phyloP scores from a whole-genome alignment of 2,113 vertebrate genomes.

The Trematocara unimaculatum region DNA sequence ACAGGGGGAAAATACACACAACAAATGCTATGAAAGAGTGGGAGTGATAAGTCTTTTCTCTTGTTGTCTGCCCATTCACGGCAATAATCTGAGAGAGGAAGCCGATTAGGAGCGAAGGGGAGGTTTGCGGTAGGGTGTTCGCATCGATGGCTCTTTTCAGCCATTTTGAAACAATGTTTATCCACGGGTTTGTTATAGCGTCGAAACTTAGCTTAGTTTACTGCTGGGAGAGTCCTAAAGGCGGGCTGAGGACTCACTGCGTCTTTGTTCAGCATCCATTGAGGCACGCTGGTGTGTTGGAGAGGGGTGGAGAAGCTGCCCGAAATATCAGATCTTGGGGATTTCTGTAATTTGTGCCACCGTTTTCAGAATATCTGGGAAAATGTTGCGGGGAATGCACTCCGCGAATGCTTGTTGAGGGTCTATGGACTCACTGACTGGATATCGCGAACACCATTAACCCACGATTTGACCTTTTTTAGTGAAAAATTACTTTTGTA shows the following conservation, averaged over 20 bases:
- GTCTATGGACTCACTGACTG: background rate
- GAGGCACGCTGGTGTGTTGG: background rate
- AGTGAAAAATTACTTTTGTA: background rate
- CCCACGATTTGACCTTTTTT: background rate
- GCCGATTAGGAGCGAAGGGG: slow-evolving; percentile 54
- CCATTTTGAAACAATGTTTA: slow-evolving; percentile 63
- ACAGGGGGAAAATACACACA: slow-evolving; percentile 60
- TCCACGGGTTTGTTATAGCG: slow-evolving; percentile 46
- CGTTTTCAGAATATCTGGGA: background rate
- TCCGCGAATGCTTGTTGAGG: background rate
- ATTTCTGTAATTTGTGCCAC: background rate
- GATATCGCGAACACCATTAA: background rate
- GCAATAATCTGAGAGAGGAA: slow-evolving; percentile 64
- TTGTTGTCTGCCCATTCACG: slow-evolving; percentile 50
- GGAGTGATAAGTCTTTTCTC: slow-evolving; percentile 57
- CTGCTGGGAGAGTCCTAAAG: slow-evolving; percentile 42
- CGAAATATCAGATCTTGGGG: background rate
- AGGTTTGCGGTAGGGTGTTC: slow-evolving; percentile 45
- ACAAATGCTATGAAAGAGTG: slow-evolving; percentile 55
- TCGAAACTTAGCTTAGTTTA: slow-evolving; percentile 44
- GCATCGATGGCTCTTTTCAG: slow-evolving; percentile 68
- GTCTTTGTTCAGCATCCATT: slow-evolving; percentile 49
- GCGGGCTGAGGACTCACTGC: slow-evolving; percentile 35
- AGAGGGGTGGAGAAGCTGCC: background rate
- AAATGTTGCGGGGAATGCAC: background rate